Conservation (phyloP, 1,140 invertebrate species). For the Drosophila funebris region DNA sequence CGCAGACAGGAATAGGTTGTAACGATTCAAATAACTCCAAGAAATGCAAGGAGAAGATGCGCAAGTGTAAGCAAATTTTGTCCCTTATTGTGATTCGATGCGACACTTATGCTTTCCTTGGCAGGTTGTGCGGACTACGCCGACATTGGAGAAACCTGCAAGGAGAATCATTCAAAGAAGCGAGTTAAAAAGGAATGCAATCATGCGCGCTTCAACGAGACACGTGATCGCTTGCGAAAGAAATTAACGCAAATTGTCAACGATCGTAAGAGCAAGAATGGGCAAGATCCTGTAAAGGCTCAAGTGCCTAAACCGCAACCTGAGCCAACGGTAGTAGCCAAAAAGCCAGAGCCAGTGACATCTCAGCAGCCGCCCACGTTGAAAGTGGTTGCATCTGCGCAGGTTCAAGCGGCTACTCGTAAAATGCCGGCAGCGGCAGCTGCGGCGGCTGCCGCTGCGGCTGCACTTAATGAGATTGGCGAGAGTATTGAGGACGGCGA, state of each 20-base stretch:
- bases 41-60: constrained; percentile 78
- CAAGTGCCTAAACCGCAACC: constrained; percentile 32
- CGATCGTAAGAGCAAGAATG: constrained; percentile 67
- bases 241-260: constrained; percentile 83
- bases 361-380: constrained; percentile 57
- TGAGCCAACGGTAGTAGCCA: constrained; percentile 11
- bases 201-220: constrained; percentile 83
- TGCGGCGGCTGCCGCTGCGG: constrained; percentile 48
- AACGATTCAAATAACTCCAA: constrained; percentile 54
- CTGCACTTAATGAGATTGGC: constrained; percentile 48
- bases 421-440: constrained; percentile 45
- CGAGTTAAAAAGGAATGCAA: constrained; percentile 80
- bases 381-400: constrained; percentile 65
- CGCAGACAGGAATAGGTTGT: constrained; percentile 32
- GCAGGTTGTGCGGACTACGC: constrained; percentile 80
- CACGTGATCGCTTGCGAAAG: constrained; percentile 84
- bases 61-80: constrained; percentile 61
- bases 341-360: constrained; percentile 28
- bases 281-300: constrained; percentile 32
- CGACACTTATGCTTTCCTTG: neutral
- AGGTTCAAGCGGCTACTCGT: constrained; percentile 39
- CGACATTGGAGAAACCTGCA: constrained; percentile 77
- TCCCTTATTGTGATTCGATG: neutral
- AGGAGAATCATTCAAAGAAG: constrained; percentile 81
- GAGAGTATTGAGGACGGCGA: constrained; percentile 56